Conservation (phyloP, 2,888 invertebrate species). For the Trachelus iudaicus region DNA sequence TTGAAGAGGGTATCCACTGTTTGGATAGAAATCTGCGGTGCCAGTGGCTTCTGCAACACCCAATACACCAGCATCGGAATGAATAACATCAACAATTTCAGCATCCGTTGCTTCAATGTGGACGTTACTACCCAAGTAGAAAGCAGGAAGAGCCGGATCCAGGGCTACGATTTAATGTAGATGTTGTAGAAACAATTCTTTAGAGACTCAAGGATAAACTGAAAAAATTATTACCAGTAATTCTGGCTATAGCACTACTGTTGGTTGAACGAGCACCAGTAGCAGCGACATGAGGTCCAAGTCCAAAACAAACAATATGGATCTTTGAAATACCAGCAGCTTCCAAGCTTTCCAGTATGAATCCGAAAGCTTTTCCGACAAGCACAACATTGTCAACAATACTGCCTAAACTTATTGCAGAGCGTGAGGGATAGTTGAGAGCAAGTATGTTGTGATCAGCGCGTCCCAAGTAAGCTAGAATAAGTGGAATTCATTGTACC, state of each 20-base stretch:
- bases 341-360: neutral
- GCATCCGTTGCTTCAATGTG: neutral
- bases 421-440: conserved; percentile 1
- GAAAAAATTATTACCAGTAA: neutral
- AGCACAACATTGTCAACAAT: neutral
- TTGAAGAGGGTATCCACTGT: conserved; percentile 6
- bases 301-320: conserved; percentile 4
- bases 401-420: neutral
- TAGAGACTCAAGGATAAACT: neutral
- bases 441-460: conserved; percentile 3
- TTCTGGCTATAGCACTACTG: neutral
- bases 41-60: neutral
- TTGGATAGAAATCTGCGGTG: conserved; percentile 6
- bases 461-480: conserved; percentile 1
- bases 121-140: neutral
- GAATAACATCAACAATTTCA: neutral
- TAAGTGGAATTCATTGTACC: neutral
- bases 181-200: neutral
- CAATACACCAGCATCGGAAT: neutral
- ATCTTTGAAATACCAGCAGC: neutral
- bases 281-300: conserved; percentile 4
- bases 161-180: neutral
- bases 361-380: neutral
- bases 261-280: neutral
- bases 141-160: neutral